Base-by-base conservation (phyloP, 2,888 invertebrate species). In the Drosophila maculinotata region DNA sequence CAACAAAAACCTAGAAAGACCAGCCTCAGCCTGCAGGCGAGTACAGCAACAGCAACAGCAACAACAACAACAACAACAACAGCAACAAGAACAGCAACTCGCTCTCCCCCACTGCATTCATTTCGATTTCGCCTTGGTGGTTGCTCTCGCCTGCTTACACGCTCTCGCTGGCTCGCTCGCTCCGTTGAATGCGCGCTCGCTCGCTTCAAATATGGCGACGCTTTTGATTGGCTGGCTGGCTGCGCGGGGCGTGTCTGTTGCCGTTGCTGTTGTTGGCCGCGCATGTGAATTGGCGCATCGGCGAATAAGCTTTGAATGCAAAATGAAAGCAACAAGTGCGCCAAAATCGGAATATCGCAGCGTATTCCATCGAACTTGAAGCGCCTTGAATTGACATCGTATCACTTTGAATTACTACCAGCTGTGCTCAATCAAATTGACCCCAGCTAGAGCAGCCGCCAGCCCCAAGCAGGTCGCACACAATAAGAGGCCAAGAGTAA, bases 151-250 rank as follows among this genome's bases (percentile, higher is more conserved):
- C 36, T 14, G 15, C 28, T 36, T 30, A 28, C 36, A 7, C 26
- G 25, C 26, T 36, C 45, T 49, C 49, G 33, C 45, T 56, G 62
- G 36, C 68, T 28, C 48, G 39, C 47, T 48, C 20, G 30, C 20
- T 10, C 20, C 14, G 14, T 14, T 20, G 28, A 8, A 23, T 33
- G 62, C 53, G 41, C 49, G 73, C 63, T 67, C 70, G 77, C 78
- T 75, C 87, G 62, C 72, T 87, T 81, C 75, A 87, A 83, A 83
- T 87, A 83, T 83, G 83, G 83, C 83, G 83, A 64, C 53, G 48
- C 26, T 36, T 66, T 31, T 64, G 76, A 83, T 83, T 83, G 83
- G 83, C 49, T 59, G 67, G 6, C 33, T 5, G 41, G 10, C 23
- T 12, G 33, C 54, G 65, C 35, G 76, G 75, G 69, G 63, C 57